These are phyloP conservation scores for Falco columbarius DNA, from an alignment of 2,797 vertebrate species.

Conservation along the genomic window DNA sequence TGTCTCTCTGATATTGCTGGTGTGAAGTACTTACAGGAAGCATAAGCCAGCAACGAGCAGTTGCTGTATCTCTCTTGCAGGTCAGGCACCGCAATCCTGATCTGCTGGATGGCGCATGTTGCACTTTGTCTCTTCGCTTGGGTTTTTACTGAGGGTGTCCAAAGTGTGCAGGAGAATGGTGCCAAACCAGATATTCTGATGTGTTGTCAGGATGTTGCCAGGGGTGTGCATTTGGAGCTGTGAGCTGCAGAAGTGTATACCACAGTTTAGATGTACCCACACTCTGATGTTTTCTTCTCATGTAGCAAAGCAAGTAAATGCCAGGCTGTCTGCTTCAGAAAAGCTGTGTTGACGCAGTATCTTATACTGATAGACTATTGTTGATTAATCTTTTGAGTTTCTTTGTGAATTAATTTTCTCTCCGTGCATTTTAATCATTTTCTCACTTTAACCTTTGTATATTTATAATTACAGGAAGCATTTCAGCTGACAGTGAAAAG, in stretches of 20 bases:
- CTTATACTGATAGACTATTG: not conserved
- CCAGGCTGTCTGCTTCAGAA: not conserved
- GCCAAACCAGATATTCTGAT: constrained; percentile 42
- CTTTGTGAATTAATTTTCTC: constrained; percentile 1
- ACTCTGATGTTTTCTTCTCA: not conserved
- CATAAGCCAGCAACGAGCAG: not conserved
- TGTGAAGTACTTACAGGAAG: not conserved
- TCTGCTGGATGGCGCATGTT: not conserved
- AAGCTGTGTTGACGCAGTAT: not conserved
- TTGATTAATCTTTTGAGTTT: not conserved
- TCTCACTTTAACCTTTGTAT: constrained; percentile 26
- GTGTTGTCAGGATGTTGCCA: not conserved
- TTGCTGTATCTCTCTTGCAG: not conserved
- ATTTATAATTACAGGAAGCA: constrained; percentile 26
- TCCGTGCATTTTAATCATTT: not conserved
- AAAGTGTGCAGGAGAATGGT: not conserved
- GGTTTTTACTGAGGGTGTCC: constrained; percentile 22
- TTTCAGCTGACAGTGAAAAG: not conserved
- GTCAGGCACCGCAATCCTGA: not conserved
- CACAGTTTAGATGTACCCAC: not conserved
- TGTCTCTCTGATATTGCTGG: not conserved
- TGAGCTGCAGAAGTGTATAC: not conserved
- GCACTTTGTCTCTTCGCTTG: not conserved
- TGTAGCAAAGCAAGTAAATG: not conserved
- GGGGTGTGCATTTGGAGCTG: not conserved